Percentiles rank a stretch among this genome's conserved stretches.
Conservation (phyloP, 2,888 invertebrate genomes). For the Cetonia aurata region DNA sequence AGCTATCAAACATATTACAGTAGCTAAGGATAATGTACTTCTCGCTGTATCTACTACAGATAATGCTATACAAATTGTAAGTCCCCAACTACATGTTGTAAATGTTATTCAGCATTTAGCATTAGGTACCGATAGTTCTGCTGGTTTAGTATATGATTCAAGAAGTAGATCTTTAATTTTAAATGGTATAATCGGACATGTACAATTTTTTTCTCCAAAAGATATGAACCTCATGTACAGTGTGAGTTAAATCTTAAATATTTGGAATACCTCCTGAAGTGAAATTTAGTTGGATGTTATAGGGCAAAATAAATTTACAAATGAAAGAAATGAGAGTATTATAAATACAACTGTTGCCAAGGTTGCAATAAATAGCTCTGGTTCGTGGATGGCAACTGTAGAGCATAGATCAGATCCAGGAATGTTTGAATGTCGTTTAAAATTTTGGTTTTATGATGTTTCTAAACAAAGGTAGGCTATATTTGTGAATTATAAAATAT, state of each 20-base stretch:
- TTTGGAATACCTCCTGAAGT: constrained; percentile 34
- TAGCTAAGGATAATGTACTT: constrained; percentile 74
- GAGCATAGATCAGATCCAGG: constrained; percentile 73
- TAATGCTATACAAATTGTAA: constrained; percentile 75
- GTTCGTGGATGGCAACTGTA: constrained; percentile 81
- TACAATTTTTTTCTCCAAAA: constrained; percentile 80
- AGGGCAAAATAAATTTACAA: constrained; percentile 76
- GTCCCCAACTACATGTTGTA: constrained; percentile 68
- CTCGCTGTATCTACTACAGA: constrained; percentile 78
- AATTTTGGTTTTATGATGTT: constrained; percentile 79
- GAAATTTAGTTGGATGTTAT: constrained; percentile 76
- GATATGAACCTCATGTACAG: constrained; percentile 77
- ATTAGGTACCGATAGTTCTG: constrained; percentile 71
- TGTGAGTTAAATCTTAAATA: constrained; percentile 67
- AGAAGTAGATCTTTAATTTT: constrained; percentile 75
- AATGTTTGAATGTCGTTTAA: constrained; percentile 76
- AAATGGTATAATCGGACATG: constrained; percentile 80
- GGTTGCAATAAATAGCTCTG: constrained; percentile 76
- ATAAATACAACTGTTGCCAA: constrained; percentile 76
- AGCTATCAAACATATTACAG: constrained; percentile 73
- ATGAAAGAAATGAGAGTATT: constrained; percentile 72
- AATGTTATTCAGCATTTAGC: constrained; percentile 78
- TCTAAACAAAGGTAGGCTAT: constrained; percentile 71
- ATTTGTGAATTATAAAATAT: background rate
- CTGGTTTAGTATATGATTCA: constrained; percentile 73